These are phyloP conservation scores for Cosmia trapezina DNA, from an alignment of 2,888 invertebrate species.

Conservation along the genomic window DNA sequence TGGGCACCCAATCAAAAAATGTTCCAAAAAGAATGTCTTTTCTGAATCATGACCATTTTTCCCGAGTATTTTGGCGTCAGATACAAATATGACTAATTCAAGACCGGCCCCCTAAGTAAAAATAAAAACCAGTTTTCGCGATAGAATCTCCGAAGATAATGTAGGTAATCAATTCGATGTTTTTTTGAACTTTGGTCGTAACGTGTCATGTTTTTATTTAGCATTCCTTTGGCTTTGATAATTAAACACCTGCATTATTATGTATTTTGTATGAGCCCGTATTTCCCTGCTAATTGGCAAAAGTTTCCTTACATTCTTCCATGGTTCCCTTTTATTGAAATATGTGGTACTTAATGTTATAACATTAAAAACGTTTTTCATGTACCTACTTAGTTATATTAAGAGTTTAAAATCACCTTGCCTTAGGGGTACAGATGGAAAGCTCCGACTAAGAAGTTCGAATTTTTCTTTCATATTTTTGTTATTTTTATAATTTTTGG, in stretches of 20 bases:
- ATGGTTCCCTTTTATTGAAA: neutral
- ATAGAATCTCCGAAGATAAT: constrained; percentile 24
- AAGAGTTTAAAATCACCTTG: too few species aligned
- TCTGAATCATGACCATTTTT: constrained; percentile 32
- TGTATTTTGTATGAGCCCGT: neutral
- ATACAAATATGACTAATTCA: constrained; percentile 11
- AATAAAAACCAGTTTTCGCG: constrained; percentile 23
- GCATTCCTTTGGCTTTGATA: neutral
- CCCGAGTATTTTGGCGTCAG: neutral
- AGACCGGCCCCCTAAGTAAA: neutral
- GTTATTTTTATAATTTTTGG: neutral
- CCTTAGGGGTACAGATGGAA: neutral
- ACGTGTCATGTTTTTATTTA: constrained; percentile 16
- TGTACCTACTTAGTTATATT: too few species aligned
- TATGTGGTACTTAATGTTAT: neutral
- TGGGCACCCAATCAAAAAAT: neutral
- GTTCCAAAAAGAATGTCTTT: neutral
- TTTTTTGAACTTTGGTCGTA: constrained; percentile 18
- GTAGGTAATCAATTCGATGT: constrained; percentile 2
- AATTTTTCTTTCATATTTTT: too few species aligned
- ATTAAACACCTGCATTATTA: neutral
- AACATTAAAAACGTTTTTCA: too few species aligned
- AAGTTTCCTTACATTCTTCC: neutral
- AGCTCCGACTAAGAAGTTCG: too few species aligned
- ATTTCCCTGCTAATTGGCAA: too few species aligned